These are phyloP conservation scores for Otus sunia DNA, from an alignment of 2,113 vertebrate species.

Conservation along the genomic window DNA sequence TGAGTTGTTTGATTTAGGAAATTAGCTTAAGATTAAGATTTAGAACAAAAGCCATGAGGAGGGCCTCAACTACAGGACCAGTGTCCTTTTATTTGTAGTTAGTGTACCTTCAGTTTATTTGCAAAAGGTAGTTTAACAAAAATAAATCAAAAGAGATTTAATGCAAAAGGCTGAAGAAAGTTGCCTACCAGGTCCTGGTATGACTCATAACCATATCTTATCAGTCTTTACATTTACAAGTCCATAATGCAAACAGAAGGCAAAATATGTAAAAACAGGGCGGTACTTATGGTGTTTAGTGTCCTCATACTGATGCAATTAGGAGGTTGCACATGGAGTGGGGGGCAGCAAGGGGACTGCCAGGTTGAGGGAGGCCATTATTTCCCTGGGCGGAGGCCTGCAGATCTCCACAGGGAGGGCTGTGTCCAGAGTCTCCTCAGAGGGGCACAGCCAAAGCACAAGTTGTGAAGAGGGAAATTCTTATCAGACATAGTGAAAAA, in stretches of 20 bases:
- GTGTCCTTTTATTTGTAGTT: background rate
- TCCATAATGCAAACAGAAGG: background rate
- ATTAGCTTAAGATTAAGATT: background rate
- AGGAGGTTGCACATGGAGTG: background rate
- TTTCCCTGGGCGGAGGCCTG: background rate
- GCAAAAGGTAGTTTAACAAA: background rate
- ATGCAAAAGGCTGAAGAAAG: background rate
- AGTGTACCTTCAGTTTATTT: background rate
- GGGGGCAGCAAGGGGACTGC: fast-evolving
- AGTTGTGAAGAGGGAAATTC: background rate
- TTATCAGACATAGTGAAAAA: background rate
- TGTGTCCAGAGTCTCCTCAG: background rate
- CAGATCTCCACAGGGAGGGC: fast-evolving
- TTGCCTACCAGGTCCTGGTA: background rate
- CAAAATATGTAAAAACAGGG: background rate
- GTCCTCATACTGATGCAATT: background rate
- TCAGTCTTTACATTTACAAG: background rate
- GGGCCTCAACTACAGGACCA: background rate
- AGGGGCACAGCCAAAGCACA: background rate
- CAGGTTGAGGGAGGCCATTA: background rate
- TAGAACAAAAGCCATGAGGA: background rate
- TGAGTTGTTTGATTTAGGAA: background rate
- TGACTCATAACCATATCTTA: background rate
- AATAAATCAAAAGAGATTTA: background rate
- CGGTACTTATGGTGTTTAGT: background rate